These are phyloP conservation scores for Ispidina picta DNA, from an alignment of 2,797 vertebrate genomes.

Conservation along the genomic window DNA sequence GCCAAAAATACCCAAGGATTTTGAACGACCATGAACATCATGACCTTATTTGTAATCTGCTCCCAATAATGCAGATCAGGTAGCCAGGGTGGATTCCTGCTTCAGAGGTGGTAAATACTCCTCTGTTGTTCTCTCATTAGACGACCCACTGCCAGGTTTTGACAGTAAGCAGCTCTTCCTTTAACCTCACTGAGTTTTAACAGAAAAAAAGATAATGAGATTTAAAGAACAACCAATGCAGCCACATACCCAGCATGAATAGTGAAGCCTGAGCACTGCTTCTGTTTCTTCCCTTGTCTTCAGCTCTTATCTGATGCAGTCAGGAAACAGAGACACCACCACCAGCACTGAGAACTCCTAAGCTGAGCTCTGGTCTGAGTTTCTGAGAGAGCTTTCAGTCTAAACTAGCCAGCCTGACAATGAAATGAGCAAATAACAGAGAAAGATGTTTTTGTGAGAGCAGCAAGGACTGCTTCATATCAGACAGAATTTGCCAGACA, in stretches of 20 bases:
- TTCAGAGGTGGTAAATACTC: background rate
- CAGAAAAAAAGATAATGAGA: background rate
- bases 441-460: background rate
- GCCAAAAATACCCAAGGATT: background rate
- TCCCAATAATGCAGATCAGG: background rate
- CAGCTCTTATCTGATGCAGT: background rate
- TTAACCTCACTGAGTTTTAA: background rate
- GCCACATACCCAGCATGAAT: background rate
- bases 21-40: background rate
- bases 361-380: background rate
- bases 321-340: background rate
- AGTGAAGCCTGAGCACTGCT: background rate
- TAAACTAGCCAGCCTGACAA: background rate
- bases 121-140: background rate
- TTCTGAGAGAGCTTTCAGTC: background rate
- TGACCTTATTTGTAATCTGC: background rate
- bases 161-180: background rate
- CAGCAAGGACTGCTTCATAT: background rate
- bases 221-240: background rate
- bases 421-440: background rate
- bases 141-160: background rate
- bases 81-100: background rate
- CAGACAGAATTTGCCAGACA: background rate
- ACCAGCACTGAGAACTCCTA: background rate
- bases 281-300: background rate